Evolutionary conservation across 1,140 invertebrate genomes (phyloP).

Genomic region (Dreissena rostriformis): DNA sequence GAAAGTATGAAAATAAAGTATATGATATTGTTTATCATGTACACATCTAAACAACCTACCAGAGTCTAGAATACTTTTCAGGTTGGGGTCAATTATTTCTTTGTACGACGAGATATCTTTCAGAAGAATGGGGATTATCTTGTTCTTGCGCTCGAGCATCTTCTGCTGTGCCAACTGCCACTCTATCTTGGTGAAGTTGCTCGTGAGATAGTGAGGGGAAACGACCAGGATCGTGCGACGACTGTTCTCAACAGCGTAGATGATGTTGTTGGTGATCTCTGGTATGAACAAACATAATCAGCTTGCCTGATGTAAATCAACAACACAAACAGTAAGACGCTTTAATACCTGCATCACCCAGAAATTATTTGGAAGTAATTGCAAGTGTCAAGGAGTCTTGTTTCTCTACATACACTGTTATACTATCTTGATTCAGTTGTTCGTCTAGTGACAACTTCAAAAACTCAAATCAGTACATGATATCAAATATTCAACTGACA

Average conservation of each 20-base stretch:
- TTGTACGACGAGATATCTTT: slow-evolving; percentile 63
- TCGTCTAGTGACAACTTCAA: too few relatives aligned
- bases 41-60: too few relatives aligned
- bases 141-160: slow-evolving; percentile 67
- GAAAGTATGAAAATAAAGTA: too few relatives aligned
- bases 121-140: slow-evolving; percentile 73
- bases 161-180: slow-evolving; percentile 72
- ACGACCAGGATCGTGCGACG: slow-evolving; percentile 70
- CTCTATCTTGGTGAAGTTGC: slow-evolving; percentile 73
- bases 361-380: neutral
- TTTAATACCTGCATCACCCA: neutral
- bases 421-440: too few relatives aligned
- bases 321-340: too few relatives aligned
- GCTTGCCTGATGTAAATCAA: too few relatives aligned
- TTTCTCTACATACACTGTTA: too few relatives aligned
- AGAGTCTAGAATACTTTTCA: slow-evolving; percentile 66
- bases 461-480: too few relatives aligned
- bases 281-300: too few relatives aligned
- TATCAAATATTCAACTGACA: too few relatives aligned
- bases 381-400: too few relatives aligned
- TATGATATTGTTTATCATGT: too few relatives aligned
- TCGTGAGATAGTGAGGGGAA: slow-evolving; percentile 64
- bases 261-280: slow-evolving; percentile 72
- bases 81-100: slow-evolving; percentile 62
- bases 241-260: slow-evolving; percentile 67